Conservation (phyloP, 2,797 vertebrate genomes). For the Valencia hispanica region DNA sequence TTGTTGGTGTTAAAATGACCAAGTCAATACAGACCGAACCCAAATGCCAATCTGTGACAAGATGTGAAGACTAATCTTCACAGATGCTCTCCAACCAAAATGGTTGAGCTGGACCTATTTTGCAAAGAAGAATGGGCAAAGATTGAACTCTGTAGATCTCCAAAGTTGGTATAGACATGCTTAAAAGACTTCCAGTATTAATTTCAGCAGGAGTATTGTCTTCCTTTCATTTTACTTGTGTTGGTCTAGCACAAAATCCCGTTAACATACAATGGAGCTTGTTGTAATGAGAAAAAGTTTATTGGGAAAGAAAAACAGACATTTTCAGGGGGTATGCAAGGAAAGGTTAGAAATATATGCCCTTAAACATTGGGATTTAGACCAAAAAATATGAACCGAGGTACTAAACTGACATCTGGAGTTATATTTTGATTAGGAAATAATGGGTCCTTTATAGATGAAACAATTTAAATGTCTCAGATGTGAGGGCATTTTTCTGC, state of each 20-base stretch:
- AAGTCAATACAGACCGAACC: no score
- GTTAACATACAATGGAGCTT: background rate
- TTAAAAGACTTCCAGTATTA: no score
- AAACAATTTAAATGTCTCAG: slow-evolving; percentile 60
- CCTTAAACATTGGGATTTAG: background rate
- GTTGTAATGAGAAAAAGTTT: background rate
- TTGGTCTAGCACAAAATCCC: background rate
- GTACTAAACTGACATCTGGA: slow-evolving; percentile 27
- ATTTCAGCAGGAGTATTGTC: no score
- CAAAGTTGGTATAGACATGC: no score
- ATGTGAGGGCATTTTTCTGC: slow-evolving; percentile 68
- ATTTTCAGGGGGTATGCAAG: background rate
- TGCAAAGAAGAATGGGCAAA: no score
- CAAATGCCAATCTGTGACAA: no score
- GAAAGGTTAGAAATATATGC: background rate
- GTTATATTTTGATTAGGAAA: slow-evolving; percentile 58
- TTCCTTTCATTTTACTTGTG: no score
- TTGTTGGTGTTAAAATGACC: no score
- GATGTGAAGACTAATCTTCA: no score
- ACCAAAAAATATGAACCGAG: slow-evolving; percentile 29
- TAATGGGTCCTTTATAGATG: slow-evolving; percentile 69
- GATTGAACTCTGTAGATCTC: no score
- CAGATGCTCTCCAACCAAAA: no score
- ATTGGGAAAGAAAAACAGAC: background rate
- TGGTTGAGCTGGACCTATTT: no score